Evolutionary conservation across 2,797 vertebrate species (phyloP).

Genomic region (Gastrophryne carolinensis): DNA sequence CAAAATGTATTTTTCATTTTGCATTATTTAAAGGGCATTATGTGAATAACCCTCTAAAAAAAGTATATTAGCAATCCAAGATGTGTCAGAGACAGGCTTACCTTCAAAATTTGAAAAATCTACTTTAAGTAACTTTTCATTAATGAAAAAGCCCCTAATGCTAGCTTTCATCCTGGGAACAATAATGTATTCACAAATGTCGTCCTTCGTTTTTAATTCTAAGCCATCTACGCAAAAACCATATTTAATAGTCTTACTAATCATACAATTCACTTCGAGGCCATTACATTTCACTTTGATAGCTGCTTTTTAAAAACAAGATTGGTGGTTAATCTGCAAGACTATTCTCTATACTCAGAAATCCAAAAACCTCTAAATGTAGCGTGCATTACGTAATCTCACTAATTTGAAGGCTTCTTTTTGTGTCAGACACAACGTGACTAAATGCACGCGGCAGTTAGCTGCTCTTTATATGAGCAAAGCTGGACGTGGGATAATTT

Average conservation of each 20-base stretch:
- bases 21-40: too few species aligned
- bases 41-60: too few species aligned
- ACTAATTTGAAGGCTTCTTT: neutral
- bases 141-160: too few species aligned
- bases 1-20: too few species aligned
- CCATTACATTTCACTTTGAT: neutral
- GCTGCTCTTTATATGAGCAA: neutral
- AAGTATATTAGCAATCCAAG: too few species aligned
- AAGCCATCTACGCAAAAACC: neutral
- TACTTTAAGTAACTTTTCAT: too few species aligned
- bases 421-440: neutral
- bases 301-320: neutral
- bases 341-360: neutral
- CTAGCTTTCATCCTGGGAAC: too few species aligned
- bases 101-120: too few species aligned
- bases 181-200: too few species aligned
- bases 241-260: neutral
- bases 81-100: too few species aligned
- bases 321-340: neutral
- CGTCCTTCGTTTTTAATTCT: too few species aligned
- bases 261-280: neutral
- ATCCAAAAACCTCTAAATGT: too few species aligned
- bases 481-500: conserved; percentile 11
- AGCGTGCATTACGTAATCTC: neutral
- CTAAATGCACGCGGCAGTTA: neutral